Percentiles rank a stretch among this genome's conserved stretches.
Conservation (phyloP, 53 echinoderm and acorn worm genomes). For the Arbacia lixula region DNA sequence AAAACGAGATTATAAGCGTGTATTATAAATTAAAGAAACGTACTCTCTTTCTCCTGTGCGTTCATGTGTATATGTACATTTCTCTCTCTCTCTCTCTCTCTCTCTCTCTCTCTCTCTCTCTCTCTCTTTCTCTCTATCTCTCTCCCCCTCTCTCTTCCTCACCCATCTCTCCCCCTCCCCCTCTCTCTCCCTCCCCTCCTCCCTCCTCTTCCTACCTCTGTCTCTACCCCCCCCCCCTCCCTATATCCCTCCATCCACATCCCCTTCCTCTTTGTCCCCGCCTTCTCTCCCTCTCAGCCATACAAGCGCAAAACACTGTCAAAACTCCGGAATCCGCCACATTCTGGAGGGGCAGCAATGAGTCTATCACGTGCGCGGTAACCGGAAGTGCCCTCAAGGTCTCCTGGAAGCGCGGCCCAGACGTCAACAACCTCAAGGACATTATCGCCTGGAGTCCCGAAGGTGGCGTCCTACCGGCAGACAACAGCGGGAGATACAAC, state of each 20-base stretch:
- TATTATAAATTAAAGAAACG: too few relatives aligned
- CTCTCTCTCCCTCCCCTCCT: not conserved
- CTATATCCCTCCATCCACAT: not conserved
- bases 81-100: not conserved
- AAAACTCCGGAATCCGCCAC: not conserved
- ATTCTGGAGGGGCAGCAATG: not conserved
- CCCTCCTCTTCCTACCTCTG: not conserved
- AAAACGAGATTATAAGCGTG: too few relatives aligned
- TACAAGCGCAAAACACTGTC: too few relatives aligned
- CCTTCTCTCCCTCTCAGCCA: not conserved
- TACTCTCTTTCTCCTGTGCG: not conserved
- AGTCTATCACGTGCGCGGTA: not conserved
- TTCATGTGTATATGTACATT: not conserved
- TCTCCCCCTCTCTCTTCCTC: not conserved
- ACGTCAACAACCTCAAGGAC: too few relatives aligned
- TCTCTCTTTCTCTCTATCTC: not conserved
- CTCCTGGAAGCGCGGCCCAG: not conserved
- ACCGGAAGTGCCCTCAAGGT: not conserved
- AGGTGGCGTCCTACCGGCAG: not conserved
- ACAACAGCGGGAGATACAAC: not conserved
- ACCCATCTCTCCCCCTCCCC: not conserved
- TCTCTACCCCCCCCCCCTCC: not conserved
- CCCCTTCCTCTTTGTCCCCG: not conserved
- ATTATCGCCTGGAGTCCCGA: not conserved
- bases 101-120: not conserved